Percentiles rank a stretch among this genome's conserved stretches.
These are phyloP conservation scores for Apocrypta bakeri DNA, from an alignment of 1,140 invertebrate genomes.

Conservation along the genomic window DNA sequence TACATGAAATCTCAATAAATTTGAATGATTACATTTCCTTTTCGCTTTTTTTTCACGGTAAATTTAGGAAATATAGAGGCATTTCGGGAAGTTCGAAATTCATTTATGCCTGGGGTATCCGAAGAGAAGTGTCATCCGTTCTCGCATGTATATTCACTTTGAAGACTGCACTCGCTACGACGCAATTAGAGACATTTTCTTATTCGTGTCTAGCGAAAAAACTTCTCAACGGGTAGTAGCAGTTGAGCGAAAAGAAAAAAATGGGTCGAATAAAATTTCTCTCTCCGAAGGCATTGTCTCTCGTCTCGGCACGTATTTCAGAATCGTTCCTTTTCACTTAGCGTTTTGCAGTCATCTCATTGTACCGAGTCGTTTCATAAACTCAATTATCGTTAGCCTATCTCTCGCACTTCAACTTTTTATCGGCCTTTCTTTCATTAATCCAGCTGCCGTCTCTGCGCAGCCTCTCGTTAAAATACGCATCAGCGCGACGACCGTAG, in stretches of 20 bases:
- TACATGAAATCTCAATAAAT: conserved; percentile 2
- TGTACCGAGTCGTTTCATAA: background rate
- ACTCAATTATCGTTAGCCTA: conserved; percentile 1
- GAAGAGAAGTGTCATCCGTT: background rate
- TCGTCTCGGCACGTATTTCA: background rate
- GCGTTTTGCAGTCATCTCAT: background rate
- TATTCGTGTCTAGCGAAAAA: background rate
- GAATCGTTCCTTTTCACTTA: background rate
- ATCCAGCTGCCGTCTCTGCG: background rate
- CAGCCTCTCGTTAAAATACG: conserved; percentile 31
- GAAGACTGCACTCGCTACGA: background rate
- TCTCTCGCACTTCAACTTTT: background rate
- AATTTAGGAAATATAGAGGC: background rate
- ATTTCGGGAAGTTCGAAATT: background rate
- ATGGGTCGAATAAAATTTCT: conserved; percentile 2
- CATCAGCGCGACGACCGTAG: background rate
- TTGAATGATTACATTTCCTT: background rate
- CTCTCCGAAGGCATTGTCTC: no score
- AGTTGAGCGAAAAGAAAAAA: background rate
- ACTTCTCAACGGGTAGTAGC: background rate
- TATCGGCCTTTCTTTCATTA: background rate
- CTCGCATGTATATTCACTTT: background rate
- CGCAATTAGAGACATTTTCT: background rate
- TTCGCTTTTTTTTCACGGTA: background rate
- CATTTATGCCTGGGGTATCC: no score